Percentiles rank a stretch among this genome's conserved stretches.
Evolutionary conservation across 2,888 invertebrate genomes (phyloP).

Genomic region (Sarcophaga subvicina): DNA sequence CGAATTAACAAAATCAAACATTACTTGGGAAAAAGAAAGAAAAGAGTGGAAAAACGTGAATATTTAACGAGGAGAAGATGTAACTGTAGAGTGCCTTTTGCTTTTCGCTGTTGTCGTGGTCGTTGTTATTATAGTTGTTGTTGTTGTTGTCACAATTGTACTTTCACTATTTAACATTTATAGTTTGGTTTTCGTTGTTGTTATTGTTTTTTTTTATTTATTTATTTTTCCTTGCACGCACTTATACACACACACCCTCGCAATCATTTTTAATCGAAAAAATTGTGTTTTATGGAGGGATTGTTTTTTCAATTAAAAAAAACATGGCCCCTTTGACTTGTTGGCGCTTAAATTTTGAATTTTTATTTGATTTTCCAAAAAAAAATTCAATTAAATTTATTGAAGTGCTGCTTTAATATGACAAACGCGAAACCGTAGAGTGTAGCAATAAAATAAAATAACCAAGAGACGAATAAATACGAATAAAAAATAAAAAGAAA

Average conservation of each 20-base stretch:
- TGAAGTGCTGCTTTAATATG: no score
- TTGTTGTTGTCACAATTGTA: slow-evolving; percentile 52
- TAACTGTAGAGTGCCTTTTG: slow-evolving; percentile 27
- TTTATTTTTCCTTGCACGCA: slow-evolving; percentile 16
- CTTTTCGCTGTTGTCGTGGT: neutral
- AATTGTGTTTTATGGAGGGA: no score
- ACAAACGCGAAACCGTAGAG: no score
- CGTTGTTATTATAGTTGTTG: neutral
- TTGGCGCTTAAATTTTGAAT: neutral
- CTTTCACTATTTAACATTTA: slow-evolving; percentile 64
- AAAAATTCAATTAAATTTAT: slow-evolving; percentile 6
- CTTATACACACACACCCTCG: neutral
- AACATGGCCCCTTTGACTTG: slow-evolving; percentile 18
- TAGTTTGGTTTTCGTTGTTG: neutral
- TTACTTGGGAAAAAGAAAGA: neutral
- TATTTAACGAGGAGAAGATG: slow-evolving; percentile 59
- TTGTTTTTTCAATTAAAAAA: slow-evolving; percentile 20
- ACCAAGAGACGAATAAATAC: no score
- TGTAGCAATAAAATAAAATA: no score
- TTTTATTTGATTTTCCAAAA: slow-evolving; percentile 20
- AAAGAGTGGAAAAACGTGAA: slow-evolving; percentile 40
- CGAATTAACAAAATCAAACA: neutral
- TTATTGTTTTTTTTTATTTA: neutral
- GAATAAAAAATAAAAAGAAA: no score
- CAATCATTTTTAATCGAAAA: neutral